phyloP scores from a whole-genome alignment of 2,888 invertebrate species.

The Miltochrista miniata region DNA sequence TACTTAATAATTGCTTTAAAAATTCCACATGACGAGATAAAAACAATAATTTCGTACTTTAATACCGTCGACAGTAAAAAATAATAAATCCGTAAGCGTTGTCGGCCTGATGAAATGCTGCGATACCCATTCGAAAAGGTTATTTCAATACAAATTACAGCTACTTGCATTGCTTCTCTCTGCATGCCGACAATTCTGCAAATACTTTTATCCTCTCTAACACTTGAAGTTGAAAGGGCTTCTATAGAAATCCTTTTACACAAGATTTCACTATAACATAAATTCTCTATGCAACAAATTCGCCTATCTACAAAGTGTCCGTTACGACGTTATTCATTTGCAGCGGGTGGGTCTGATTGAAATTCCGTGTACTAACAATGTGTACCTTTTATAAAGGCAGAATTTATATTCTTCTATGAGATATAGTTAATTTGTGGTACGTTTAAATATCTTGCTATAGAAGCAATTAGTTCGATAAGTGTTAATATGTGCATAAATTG shows the following conservation, averaged over 20 bases:
- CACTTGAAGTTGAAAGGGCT: constrained; percentile 41
- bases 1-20: constrained; percentile 81
- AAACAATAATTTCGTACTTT: constrained; percentile 82
- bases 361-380: constrained; percentile 81
- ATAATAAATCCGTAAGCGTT: constrained; percentile 76
- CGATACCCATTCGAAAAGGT: constrained; percentile 78
- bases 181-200: constrained; percentile 80
- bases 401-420: constrained; percentile 70
- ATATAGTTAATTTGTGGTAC: constrained; percentile 65
- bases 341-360: constrained; percentile 65
- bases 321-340: constrained; percentile 28
- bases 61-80: constrained; percentile 74
- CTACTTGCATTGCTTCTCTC: constrained; percentile 76
- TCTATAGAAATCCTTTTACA: constrained; percentile 12
- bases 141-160: constrained; percentile 83
- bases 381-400: constrained; percentile 66
- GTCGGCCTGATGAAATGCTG: constrained; percentile 74
- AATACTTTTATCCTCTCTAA: constrained; percentile 76
- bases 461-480: constrained; percentile 76
- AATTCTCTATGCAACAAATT: constrained; percentile 19
- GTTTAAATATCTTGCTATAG: constrained; percentile 65
- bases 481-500: constrained; percentile 64
- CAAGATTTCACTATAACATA: constrained; percentile 29
- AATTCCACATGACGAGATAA: constrained; percentile 78
- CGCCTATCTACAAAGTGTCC: not conserved